Conservation (phyloP, 2,797 vertebrate genomes). For the Thripadectes ignobilis region DNA sequence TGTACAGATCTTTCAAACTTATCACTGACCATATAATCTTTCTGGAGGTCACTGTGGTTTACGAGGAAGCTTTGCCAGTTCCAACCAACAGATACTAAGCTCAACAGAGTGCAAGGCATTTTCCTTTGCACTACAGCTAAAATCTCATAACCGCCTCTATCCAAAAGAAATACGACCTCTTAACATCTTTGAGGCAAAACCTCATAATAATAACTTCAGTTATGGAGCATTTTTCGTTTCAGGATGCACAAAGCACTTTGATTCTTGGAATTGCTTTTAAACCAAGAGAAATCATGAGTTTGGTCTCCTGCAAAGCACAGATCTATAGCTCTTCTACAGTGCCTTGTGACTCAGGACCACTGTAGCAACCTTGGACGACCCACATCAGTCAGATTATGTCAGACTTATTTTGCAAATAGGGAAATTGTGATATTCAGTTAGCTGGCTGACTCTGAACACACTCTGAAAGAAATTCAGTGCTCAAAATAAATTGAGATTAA, state of each 20-base stretch:
- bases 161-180: constrained; percentile 33
- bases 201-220: neutral
- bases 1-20: neutral
- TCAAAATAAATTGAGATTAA: neutral
- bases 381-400: neutral
- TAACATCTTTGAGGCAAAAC: constrained; percentile 10
- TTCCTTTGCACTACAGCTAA: neutral
- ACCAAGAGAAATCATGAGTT: neutral
- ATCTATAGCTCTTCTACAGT: neutral
- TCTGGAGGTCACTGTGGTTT: neutral
- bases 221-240: constrained; percentile 35
- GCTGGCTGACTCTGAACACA: neutral
- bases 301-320: neutral
- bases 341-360: neutral
- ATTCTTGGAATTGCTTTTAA: constrained; percentile 1
- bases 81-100: neutral
- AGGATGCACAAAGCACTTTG: neutral
- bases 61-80: neutral
- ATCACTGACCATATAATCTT: neutral
- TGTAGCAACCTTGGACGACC: neutral
- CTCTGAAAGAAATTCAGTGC: neutral
- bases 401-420: neutral
- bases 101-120: neutral
- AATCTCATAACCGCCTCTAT: neutral
- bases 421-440: neutral